Evolutionary conservation across 92 coral and sea anemone genomes (phyloP).

Genomic region (Actinernus sp.): DNA sequence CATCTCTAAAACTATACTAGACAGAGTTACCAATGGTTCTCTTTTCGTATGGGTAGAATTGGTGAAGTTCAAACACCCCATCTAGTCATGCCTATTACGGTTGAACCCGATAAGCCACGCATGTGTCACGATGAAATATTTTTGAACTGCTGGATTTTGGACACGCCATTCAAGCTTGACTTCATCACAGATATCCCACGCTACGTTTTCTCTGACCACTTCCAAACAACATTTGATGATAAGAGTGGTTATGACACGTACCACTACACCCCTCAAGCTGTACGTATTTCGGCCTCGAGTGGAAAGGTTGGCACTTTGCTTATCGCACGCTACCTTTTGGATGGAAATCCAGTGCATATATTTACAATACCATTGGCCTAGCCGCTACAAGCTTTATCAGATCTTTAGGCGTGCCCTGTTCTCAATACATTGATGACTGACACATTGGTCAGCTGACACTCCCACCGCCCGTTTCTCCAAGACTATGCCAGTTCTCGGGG

Average conservation of each 20-base stretch:
- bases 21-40: conserved; percentile 27
- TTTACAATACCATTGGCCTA: no score
- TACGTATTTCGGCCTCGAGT: conserved; percentile 16
- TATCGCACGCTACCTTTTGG: conserved; percentile 39
- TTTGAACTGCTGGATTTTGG: conserved; percentile 20
- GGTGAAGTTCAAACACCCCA: conserved; percentile 14
- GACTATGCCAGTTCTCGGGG: background rate
- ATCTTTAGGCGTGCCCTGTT: conserved; percentile 28
- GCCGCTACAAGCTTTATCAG: no score
- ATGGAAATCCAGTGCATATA: no score
- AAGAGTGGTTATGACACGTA: conserved; percentile 37
- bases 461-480: background rate
- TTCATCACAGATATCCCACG: conserved; percentile 25
- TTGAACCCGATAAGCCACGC: conserved; percentile 40
- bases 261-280: conserved; percentile 16
- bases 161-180: conserved; percentile 29
- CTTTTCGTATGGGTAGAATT: conserved; percentile 19
- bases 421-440: conserved; percentile 28
- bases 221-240: conserved; percentile 41
- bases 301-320: no score
- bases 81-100: conserved; percentile 33
- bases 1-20: conserved; percentile 7
- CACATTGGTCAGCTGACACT: conserved; percentile 15
- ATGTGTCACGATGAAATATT: conserved; percentile 52
- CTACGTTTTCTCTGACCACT: conserved; percentile 17